Percentiles rank a stretch among this genome's conserved stretches.
Evolutionary conservation across 2,888 invertebrate species (phyloP).

Genomic region (Phengaris alcon): DNA sequence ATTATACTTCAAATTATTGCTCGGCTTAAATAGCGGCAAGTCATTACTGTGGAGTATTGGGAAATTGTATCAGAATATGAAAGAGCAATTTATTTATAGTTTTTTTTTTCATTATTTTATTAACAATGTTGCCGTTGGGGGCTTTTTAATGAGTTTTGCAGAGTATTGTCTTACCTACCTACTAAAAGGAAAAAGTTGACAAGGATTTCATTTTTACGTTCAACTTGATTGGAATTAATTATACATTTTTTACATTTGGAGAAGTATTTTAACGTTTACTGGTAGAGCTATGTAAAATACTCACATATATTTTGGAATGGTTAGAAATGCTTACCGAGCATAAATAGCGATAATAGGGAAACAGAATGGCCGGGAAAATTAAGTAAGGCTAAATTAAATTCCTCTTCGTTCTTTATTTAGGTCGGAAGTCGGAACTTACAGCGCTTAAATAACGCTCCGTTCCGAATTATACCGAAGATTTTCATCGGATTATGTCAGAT

Average conservation of each 20-base stretch:
- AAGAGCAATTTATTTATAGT: constrained; percentile 1
- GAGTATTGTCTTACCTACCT: too few relatives aligned
- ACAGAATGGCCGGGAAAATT: constrained; percentile 68
- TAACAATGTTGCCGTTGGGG: background rate
- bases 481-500: background rate
- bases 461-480: background rate
- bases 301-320: background rate
- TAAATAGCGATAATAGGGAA: constrained; percentile 48
- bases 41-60: background rate
- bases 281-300: constrained; percentile 17
- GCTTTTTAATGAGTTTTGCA: background rate
- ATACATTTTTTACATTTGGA: too few relatives aligned
- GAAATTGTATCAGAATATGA: constrained; percentile 8
- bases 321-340: background rate
- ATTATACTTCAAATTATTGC: constrained; percentile 27
- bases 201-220: too few relatives aligned
- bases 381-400: constrained; percentile 67
- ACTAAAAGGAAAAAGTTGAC: too few relatives aligned
- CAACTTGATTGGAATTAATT: too few relatives aligned
- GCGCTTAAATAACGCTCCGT: constrained; percentile 4
- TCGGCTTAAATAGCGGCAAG: constrained; percentile 25
- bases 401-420: constrained; percentile 60
- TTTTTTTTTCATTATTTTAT: background rate
- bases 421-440: constrained; percentile 40
- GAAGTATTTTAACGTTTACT: too few relatives aligned